Conservation (phyloP, 2,797 vertebrate species). For the Lagocephalus sceleratus region DNA sequence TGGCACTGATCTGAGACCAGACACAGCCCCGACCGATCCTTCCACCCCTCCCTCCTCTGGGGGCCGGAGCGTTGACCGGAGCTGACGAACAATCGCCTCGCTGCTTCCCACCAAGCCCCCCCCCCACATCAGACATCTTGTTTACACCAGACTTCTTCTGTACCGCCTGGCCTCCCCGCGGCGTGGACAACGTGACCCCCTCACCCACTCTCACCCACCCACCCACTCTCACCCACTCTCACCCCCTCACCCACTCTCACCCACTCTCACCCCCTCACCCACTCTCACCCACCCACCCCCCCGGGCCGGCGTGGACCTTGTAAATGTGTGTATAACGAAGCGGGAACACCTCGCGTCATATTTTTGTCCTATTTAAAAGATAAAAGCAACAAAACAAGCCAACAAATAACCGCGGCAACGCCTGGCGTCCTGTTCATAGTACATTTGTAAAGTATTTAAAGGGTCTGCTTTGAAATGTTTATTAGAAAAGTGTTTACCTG, state of each 20-base stretch:
- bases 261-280: too few relatives aligned
- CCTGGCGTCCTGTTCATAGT: conserved; percentile 47
- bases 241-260: too few relatives aligned
- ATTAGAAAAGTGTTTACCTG: conserved; percentile 30
- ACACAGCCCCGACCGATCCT: too few relatives aligned
- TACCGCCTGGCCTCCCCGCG: too few relatives aligned
- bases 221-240: too few relatives aligned
- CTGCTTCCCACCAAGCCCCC: too few relatives aligned
- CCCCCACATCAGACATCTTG: too few relatives aligned
- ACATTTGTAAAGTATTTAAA: conserved; percentile 68
- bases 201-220: too few relatives aligned
- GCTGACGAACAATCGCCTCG: conserved; percentile 60
- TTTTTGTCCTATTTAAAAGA: conserved; percentile 46
- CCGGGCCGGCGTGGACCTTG: conserved; percentile 39
- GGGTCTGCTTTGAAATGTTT: conserved; percentile 33
- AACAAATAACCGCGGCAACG: conserved; percentile 38
- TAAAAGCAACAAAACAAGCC: conserved; percentile 34
- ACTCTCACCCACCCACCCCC: conserved; percentile 20
- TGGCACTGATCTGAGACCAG: conserved; percentile 18
- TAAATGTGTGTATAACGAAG: conserved; percentile 53
- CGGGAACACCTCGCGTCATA: conserved; percentile 38
- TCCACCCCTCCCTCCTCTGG: too few relatives aligned
- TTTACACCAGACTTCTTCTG: too few relatives aligned
- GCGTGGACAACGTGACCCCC: too few relatives aligned
- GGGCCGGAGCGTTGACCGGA: conserved; percentile 14